phyloP scores from a whole-genome alignment of 2,888 invertebrate species.

The Rosalia funebris region DNA sequence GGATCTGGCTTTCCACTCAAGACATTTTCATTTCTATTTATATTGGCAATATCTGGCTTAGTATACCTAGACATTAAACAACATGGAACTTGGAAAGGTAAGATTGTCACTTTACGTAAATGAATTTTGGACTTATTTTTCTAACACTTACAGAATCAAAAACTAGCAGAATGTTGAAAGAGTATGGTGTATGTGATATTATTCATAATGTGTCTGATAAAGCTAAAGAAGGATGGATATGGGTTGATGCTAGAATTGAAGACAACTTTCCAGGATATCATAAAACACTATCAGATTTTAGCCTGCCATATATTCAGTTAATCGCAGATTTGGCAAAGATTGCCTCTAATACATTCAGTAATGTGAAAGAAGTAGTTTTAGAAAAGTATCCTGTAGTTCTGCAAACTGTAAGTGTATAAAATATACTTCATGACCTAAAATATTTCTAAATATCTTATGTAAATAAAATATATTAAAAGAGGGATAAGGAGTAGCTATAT shows the following conservation, averaged over 20 bases:
- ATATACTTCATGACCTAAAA: too few species aligned
- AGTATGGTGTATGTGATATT: conserved; percentile 73
- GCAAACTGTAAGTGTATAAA: conserved; percentile 66
- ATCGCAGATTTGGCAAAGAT: conserved; percentile 69
- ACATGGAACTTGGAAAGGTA: conserved; percentile 76
- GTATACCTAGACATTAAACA: conserved; percentile 74
- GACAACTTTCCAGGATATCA: conserved; percentile 76
- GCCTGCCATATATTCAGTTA: conserved; percentile 73
- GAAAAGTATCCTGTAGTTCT: conserved; percentile 65
- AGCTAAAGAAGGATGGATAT: conserved; percentile 70
- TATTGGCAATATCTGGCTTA: conserved; percentile 70
- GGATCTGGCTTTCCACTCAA: conserved; percentile 70
- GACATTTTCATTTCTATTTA: conserved; percentile 71
- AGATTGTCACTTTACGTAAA: conserved; percentile 53
- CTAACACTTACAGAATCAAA: conserved; percentile 49
- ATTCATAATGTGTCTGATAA: conserved; percentile 73
- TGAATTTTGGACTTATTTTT: conserved; percentile 7
- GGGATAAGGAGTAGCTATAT: too few species aligned
- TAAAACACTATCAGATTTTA: conserved; percentile 66
- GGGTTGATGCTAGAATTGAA: conserved; percentile 75
- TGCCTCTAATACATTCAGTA: conserved; percentile 63
- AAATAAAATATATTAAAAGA: too few species aligned
- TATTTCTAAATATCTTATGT: too few species aligned
- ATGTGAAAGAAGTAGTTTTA: conserved; percentile 48
- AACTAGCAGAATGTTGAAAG: conserved; percentile 73